Conservation (phyloP, 1,140 invertebrate genomes). For the Lucilia sericata region DNA sequence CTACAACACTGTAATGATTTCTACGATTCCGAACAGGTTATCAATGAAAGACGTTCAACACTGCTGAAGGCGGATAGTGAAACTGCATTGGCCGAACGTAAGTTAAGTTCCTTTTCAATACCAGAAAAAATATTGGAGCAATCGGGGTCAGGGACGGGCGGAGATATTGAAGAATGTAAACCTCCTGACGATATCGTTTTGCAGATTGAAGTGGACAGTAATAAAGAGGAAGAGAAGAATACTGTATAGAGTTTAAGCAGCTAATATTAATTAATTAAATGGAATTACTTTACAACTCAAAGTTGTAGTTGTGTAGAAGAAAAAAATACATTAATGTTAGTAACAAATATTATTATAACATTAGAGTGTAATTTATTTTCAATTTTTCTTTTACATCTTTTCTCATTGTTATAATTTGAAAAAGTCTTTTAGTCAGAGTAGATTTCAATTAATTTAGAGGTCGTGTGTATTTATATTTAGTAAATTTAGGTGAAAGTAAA, state of each 20-base stretch:
- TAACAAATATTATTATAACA: no score
- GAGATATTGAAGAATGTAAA: neutral
- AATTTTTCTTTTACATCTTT: no score
- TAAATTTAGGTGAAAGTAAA: no score
- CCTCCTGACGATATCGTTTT: neutral
- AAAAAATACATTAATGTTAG: no score
- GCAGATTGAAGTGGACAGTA: neutral
- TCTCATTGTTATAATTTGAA: no score
- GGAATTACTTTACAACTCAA: conserved; percentile 39
- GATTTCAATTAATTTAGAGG: no score
- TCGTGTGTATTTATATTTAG: no score
- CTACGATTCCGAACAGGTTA: conserved; percentile 63
- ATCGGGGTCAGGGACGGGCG: neutral
- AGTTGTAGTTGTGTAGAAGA: neutral
- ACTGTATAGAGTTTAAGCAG: neutral
- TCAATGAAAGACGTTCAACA: conserved; percentile 62
- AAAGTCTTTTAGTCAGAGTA: no score
- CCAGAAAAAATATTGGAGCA: conserved; percentile 41
- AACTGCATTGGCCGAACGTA: conserved; percentile 59
- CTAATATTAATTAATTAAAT: neutral
- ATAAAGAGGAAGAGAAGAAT: neutral
- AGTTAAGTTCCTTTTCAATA: conserved; percentile 48
- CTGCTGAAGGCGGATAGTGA: conserved; percentile 63
- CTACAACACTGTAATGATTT: conserved; percentile 57
- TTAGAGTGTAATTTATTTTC: no score